phyloP scores from a whole-genome alignment of 37 sponge, comb jelly and placozoan species.

The Aplysina aerophoba region DNA sequence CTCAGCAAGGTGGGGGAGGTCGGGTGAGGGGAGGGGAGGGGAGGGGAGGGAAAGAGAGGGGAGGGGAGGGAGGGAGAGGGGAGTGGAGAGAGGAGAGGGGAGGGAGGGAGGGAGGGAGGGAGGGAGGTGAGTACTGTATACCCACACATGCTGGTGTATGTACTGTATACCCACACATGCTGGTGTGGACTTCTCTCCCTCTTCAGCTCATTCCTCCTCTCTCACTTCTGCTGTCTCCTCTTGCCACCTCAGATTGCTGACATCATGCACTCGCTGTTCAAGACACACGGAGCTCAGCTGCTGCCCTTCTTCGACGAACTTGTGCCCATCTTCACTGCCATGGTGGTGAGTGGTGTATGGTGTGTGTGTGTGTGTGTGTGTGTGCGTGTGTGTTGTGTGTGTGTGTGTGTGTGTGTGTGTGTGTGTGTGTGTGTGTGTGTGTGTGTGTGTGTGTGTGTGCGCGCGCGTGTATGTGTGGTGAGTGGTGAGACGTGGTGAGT shows the following conservation, averaged over 20 bases:
- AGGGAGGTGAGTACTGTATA: neutral
- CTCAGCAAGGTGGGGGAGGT: constrained; percentile 64
- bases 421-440: neutral
- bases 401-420: neutral
- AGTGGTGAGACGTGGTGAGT: constrained; percentile 75
- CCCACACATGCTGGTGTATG: neutral
- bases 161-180: neutral
- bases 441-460: neutral
- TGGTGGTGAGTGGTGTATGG: constrained; percentile 73
- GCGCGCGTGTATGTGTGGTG: too few species aligned
- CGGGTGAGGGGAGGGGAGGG: neutral
- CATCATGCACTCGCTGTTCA: constrained; percentile 89
- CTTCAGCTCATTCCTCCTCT: neutral
- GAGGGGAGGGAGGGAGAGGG: neutral
- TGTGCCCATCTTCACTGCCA: constrained; percentile 73
- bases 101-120: neutral
- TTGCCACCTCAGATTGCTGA: constrained; percentile 73
- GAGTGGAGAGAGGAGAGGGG: neutral
- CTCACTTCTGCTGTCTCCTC: neutral
- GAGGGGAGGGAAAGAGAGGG: neutral
- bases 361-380: neutral
- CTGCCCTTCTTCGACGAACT: constrained; percentile 90
- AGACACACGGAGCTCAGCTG: constrained; percentile 72
- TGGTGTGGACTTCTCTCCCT: neutral
- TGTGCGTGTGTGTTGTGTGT: neutral